Percentiles rank a stretch among this genome's conserved stretches.
phyloP scores from a whole-genome alignment of 2,797 vertebrate species.

The Tauraco hartlaubi region DNA sequence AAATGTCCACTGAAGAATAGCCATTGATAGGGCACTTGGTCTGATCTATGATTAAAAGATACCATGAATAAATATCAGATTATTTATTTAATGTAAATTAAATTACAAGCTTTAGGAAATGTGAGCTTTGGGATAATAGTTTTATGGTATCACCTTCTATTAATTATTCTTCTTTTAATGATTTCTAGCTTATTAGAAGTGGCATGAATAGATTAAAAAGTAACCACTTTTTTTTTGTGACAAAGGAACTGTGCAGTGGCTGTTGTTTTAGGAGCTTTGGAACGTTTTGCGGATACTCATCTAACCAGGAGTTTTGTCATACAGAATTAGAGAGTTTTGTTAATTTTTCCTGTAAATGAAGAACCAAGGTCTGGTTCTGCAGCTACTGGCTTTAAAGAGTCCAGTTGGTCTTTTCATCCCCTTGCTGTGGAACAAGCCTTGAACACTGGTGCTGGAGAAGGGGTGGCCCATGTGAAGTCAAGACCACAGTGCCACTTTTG shows the following conservation, averaged over 20 bases:
- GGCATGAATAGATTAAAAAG: neutral
- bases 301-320: neutral
- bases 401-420: neutral
- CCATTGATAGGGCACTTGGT: neutral
- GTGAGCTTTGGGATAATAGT: neutral
- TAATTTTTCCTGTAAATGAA: neutral
- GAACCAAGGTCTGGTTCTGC: neutral
- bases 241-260: neutral
- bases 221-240: neutral
- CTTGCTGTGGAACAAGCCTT: neutral
- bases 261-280: neutral
- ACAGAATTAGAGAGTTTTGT: neutral
- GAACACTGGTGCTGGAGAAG: neutral
- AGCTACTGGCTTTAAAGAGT: neutral
- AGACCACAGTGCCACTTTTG: neutral
- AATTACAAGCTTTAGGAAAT: neutral
- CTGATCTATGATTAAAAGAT: neutral
- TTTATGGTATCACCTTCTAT: neutral
- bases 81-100: neutral
- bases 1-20: neutral
- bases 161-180: neutral
- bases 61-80: neutral
- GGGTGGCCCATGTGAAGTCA: fast-evolving
- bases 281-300: neutral
- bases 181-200: neutral